Percentiles rank a stretch among this genome's conserved stretches.
Evolutionary conservation across 2,113 vertebrate genomes (phyloP).

Genomic region (Dipodomys spectabilis): DNA sequence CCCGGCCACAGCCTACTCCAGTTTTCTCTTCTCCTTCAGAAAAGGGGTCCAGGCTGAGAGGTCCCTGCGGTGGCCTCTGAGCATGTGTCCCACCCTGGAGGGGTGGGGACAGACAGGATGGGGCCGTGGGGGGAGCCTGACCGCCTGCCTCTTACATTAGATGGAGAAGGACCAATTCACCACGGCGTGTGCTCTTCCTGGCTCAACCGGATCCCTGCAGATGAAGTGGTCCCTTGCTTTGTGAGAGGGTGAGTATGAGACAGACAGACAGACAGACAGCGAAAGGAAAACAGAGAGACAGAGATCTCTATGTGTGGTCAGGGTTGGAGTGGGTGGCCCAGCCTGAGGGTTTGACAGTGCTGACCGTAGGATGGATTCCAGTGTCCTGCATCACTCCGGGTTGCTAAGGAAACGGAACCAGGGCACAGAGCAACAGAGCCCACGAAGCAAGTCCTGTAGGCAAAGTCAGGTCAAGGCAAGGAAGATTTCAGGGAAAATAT

Average conservation of each 20-base stretch:
- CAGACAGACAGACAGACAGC: accelerated
- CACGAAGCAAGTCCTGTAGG: background rate
- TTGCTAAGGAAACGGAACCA: background rate
- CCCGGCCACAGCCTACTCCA: no score
- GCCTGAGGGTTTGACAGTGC: background rate
- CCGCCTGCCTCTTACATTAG: conserved; percentile 82
- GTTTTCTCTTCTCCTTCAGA: background rate
- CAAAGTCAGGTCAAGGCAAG: background rate
- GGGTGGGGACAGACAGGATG: accelerated
- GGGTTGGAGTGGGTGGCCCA: background rate
- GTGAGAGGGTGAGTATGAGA: conserved; percentile 92
- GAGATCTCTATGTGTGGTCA: background rate
- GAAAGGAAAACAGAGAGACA: no score
- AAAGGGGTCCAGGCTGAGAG: background rate
- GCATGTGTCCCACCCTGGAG: background rate
- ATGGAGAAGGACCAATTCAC: conserved; percentile 94
- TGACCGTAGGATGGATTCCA: accelerated
- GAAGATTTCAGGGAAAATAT: accelerated
- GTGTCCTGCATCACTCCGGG: accelerated
- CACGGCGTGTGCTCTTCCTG: conserved; percentile 98
- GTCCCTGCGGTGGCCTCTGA: background rate
- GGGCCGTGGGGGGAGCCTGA: accelerated
- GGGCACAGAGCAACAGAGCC: background rate
- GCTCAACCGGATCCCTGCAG: conserved; percentile 94
- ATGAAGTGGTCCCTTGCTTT: conserved; percentile 96